A percentile compares a stretch with the other conserved stretches of the same genome.
phyloP scores from a whole-genome alignment of 1,140 invertebrate genomes.

The Megalopta genalis region DNA sequence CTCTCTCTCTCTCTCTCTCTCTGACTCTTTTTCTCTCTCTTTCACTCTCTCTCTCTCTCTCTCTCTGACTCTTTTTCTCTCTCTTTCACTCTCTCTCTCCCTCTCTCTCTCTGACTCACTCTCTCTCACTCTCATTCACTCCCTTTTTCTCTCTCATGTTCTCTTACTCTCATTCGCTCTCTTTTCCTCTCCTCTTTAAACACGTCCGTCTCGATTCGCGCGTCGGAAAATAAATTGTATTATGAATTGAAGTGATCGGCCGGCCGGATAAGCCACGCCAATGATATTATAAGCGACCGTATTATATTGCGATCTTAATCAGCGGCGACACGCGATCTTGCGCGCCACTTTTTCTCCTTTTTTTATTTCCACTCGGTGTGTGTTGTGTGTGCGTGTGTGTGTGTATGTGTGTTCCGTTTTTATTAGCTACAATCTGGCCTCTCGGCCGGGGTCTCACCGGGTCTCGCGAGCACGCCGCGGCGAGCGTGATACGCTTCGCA shows the following conservation, averaged over 20 bases:
- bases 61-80: too few relatives aligned
- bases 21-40: too few relatives aligned
- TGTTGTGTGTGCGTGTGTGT: too few relatives aligned
- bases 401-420: not conserved
- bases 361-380: not conserved
- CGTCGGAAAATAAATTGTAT: constrained; percentile 28
- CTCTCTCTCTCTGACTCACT: too few relatives aligned
- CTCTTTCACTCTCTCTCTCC: too few relatives aligned
- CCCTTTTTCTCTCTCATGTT: too few relatives aligned
- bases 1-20: too few relatives aligned
- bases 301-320: constrained; percentile 34
- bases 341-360: not conserved
- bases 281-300: constrained; percentile 33
- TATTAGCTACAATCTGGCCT: not conserved
- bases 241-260: constrained; percentile 10
- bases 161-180: too few relatives aligned
- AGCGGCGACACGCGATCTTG: constrained; percentile 1
- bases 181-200: not conserved
- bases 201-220: constrained; percentile 22
- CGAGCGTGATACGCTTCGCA: not conserved
- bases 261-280: not conserved
- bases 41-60: too few relatives aligned
- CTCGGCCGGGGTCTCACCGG: too few relatives aligned
- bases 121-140: too few relatives aligned
- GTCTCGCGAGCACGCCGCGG: not conserved